Conservation (phyloP, 2,797 vertebrate genomes). For the Danio jaintianensis region DNA sequence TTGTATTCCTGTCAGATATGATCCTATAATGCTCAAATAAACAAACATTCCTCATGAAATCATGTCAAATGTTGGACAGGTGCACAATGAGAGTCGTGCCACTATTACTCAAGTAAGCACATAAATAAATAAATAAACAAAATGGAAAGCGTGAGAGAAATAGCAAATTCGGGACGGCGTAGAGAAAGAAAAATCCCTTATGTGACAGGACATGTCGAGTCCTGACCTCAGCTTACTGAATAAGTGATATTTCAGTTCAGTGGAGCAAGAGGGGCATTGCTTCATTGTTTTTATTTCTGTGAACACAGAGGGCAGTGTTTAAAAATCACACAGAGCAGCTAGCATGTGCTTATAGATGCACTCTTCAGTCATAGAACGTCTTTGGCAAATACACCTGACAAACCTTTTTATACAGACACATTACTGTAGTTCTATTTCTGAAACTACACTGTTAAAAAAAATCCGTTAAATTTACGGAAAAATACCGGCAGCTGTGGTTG, state of each 20-base stretch:
- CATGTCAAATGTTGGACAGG: conserved; percentile 18
- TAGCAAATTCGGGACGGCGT: neutral
- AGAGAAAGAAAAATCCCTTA: conserved; percentile 9
- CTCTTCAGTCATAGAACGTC: neutral
- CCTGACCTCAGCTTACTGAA: conserved; percentile 39
- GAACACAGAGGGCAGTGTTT: conserved; percentile 41
- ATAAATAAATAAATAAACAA: neutral
- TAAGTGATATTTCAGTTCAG: conserved; percentile 47
- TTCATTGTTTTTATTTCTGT: conserved; percentile 32
- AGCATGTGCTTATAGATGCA: neutral
- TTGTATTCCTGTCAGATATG: conserved; percentile 11
- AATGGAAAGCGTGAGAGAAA: neutral
- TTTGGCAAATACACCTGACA: neutral
- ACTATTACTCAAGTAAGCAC: neutral
- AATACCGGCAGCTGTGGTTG: no score
- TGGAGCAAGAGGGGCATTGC: conserved; percentile 38
- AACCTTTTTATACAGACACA: no score
- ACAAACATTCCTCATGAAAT: conserved; percentile 15
- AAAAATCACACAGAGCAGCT: conserved; percentile 14
- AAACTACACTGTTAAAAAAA: no score
- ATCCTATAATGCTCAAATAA: conserved; percentile 30
- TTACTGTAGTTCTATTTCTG: no score
- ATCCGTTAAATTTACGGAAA: no score
- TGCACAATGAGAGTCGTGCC: neutral
- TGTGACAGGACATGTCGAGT: conserved; percentile 23